Percentiles rank a stretch among this genome's conserved stretches.
These are phyloP conservation scores for Cephalopterus ornatus DNA, from an alignment of 2,113 vertebrate genomes.

Conservation along the genomic window DNA sequence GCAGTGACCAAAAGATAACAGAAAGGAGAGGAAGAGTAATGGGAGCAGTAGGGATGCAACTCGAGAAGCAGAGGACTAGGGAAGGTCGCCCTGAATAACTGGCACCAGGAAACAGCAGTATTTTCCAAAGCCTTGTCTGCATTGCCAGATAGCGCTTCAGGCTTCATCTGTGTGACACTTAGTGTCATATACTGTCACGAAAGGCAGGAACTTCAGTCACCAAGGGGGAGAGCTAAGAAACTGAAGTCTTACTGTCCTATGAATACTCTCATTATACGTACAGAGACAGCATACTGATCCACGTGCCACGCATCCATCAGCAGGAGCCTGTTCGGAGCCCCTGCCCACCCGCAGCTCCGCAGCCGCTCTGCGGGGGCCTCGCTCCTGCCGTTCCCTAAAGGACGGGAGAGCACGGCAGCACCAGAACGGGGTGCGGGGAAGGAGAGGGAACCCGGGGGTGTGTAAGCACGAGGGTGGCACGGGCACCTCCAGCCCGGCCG, in stretches of 20 bases:
- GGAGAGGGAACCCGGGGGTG: too few relatives aligned
- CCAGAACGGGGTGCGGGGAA: fast-evolving
- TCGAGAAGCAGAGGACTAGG: fast-evolving
- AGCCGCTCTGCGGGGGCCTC: not conserved
- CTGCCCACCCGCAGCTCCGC: not conserved
- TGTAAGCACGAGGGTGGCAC: not conserved
- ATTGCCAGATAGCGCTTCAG: not conserved
- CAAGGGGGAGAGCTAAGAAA: not conserved
- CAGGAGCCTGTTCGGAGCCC: not conserved
- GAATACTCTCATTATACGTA: not conserved
- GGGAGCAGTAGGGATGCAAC: not conserved
- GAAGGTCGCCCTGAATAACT: not conserved
- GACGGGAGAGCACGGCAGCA: not conserved
- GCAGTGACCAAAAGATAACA: not conserved
- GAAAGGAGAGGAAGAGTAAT: not conserved
- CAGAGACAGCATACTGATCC: not conserved
- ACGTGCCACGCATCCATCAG: not conserved
- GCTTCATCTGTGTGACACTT: not conserved
- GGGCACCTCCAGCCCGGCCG: too few relatives aligned
- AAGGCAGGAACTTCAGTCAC: not conserved
- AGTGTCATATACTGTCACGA: fast-evolving
- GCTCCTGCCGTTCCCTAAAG: not conserved
- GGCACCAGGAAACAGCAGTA: not conserved
- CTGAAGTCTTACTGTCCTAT: not conserved
- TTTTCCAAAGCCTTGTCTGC: not conserved